phyloP scores from a whole-genome alignment of 2,888 invertebrate genomes.

The Deilephila elpenor region DNA sequence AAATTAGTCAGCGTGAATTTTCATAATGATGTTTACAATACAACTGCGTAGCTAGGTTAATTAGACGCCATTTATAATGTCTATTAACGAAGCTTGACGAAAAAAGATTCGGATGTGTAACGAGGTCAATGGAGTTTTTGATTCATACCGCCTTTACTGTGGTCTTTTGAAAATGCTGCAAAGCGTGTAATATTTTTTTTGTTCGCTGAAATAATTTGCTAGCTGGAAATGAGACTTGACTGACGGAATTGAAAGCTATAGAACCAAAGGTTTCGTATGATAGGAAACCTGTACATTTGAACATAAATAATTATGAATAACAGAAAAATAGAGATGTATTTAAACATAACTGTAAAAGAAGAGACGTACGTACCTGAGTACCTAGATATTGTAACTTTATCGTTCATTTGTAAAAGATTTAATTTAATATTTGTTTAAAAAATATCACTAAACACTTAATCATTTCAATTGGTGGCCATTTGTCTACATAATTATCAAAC shows the following conservation, averaged over 20 bases:
- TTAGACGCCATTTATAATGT: background rate
- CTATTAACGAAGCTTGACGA: background rate
- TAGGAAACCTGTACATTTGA: no score
- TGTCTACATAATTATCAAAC: constrained; percentile 39
- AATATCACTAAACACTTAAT: background rate
- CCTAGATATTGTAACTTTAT: no score
- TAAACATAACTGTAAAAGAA: no score
- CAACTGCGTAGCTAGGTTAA: constrained; percentile 12
- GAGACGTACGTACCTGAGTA: no score
- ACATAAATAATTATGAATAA: no score
- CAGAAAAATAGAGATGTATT: no score
- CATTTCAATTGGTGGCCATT: constrained; percentile 9
- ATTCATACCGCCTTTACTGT: background rate
- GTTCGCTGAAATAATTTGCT: no score
- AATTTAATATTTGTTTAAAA: background rate
- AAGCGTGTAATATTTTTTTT: background rate
- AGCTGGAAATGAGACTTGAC: no score
- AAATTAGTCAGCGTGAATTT: background rate
- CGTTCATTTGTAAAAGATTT: no score
- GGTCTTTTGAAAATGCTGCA: background rate
- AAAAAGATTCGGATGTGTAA: background rate
- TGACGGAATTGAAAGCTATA: no score
- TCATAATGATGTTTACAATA: constrained; percentile 23
- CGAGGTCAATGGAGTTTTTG: background rate
- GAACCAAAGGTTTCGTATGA: no score